Evolutionary conservation across 2,113 vertebrate genomes (phyloP), one percentile per base, ranked within the genome.

Genomic region (Neodon shergylaensis): DNA sequence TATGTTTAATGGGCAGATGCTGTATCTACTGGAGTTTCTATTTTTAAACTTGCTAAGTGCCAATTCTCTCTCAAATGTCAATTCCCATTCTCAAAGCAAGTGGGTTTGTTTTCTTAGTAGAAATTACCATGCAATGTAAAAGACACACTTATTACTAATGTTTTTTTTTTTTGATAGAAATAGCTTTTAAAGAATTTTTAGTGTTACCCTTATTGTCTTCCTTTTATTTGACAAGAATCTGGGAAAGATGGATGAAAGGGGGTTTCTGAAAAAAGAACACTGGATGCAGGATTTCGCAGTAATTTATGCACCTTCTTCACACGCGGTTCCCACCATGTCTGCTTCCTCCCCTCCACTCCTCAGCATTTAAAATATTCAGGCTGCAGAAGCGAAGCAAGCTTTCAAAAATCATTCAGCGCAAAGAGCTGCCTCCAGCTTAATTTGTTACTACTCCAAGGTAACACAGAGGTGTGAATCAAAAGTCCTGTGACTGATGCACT

Each of bases 41-140:
- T 98, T 97, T 97, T 98, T 97, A 96, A 97, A 96, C 74, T 90
- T 65, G 36, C 70, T 92, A 97, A 96, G 97, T 97, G 97, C 96
- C 94, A 96, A 81, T 96, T 93, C 96, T 96, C 68, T 94, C 63
- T 96, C 68, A 95, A 94, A 92, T 79, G 87, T 86, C 39, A 47
- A 96, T 96, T 96, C 49, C 83, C 61, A 33, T 90, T 95, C 70
- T 94, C 78, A 76, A 93, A 96, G 87, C 93, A 73, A 17, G 44
- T 70, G 65, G 49, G 86, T 74, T 86, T 54, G 78, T 91, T 52
- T 86, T 79, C 74, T 81, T 87, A 79, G 74, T 44, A 93, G 91
- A 68, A 89, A 94, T 93, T 74, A 94, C 54, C 58, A 49, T 42
- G 49, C 83, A 61, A 61, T 26, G 52, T 83, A 79, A 89, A 91